Evolutionary conservation across 2,113 vertebrate genomes (phyloP), one percentile per base, ranked within the genome.

Genomic region (Misgurnus mizolepis): DNA sequence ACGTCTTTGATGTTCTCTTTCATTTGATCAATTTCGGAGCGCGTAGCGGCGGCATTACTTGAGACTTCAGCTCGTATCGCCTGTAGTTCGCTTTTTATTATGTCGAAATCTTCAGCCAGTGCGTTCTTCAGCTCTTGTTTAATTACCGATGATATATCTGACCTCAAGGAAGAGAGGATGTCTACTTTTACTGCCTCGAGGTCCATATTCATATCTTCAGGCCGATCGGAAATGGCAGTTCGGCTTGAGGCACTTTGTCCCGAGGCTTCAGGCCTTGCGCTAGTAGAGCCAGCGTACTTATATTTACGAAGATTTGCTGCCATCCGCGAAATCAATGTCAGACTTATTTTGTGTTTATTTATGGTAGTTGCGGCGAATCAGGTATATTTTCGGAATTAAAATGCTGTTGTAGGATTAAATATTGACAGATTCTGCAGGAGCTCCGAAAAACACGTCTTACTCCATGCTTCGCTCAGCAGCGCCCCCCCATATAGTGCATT

Each of bases 111-210:
- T 40, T 77, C 15, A 17, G 75, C 43, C 7, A 67, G 4, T 56
- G 61, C 58, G 8, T 64, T 80, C 68, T 64, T 62, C 11, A 80
- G 6, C 15, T 80, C 78, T 53, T 58, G 62, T 4, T 64, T 80
- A 49, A 72, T 71, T 47, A 53, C 68, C 64, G 58, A 41, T n/a
- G 56, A 72, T 40, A 72, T 80, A 60, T 80, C 58, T 6, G 43
- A 15, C 8, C 58, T 80, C 68, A 80, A 9, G 5, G 58, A 64
- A n/a, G 79, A 74, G 9, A 75, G 72, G 17, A 80, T 74, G 41
- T 80, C 68, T 1, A 56, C 78, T 40, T 80, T 72, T 49, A 80
- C 8, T 6, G 7, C 45, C 4, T 34, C 47, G 17, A 15, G 50
- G 27, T 80, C 78, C 43, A 62, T 61, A 9, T 55, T 70, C 1